Base-by-base conservation (phyloP, 2,888 invertebrate species). In the Diploptera punctata region DNA sequence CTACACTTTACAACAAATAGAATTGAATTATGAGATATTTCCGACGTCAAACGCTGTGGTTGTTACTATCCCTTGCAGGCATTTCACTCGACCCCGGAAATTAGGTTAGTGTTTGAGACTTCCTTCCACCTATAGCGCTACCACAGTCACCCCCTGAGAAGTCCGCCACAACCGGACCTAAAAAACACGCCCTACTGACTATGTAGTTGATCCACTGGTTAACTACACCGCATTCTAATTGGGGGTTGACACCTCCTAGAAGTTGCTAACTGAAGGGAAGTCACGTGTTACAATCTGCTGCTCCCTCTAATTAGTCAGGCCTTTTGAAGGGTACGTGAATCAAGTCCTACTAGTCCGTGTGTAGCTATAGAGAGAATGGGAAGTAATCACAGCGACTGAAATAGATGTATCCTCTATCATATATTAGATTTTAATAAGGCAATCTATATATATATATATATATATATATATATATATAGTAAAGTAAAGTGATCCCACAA, bases 11-110 rank as follows among this genome's bases (percentile, higher is more conserved):
- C 24, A 24, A 33, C 31, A 61, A 61, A 61, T 18, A 61, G 61
- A 62, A 62, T 62, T 62, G 43, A 62, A 43, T 62, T 62, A 62
- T 62, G 38, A 43, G 62, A 43, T 62, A 62, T 62, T 62, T 62
- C 62, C 62, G 62, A 62, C 33, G 62, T 33, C 52, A 52, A 24
- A 52, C 24, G 52, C 21, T 24, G 52, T 52, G 52, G 52, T 52
- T 52, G 13, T 49, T 47, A 13, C 52, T 24, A 21, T 1, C 4
- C 52, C 52, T 52, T 9, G 52, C 52, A 24, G 52, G 52, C 52
- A 24, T 52, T 52, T 24, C 24, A 18, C 43, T 43, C 21, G 62
- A 38, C 43, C 33, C 62, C 43, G 62, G 62, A 62, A 62, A 62
- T 62, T 62, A 62, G 43, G 62, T 62, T 62, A 62, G 24, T 43